phyloP scores from a whole-genome alignment of 2,113 vertebrate species.

The Brienomyrus longianalis region DNA sequence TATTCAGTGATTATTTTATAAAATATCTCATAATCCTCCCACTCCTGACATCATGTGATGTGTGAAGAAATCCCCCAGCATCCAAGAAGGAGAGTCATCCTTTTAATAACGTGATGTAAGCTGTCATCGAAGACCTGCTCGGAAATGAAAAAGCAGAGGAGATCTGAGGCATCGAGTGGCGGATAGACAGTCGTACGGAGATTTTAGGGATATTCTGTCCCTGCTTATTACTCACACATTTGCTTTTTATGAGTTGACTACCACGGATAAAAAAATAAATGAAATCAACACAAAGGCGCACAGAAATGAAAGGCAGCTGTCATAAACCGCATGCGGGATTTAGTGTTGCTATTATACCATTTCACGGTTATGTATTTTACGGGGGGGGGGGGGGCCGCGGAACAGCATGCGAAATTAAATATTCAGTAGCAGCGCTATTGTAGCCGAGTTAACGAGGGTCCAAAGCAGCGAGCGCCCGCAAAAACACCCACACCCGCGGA shows the following conservation, averaged over 20 bases:
- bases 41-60: constrained; percentile 10
- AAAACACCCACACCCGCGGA: background rate
- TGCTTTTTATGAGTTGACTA: background rate
- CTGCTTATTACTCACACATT: background rate
- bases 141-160: background rate
- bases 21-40: constrained; percentile 13
- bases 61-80: background rate
- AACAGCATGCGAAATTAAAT: background rate
- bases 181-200: background rate
- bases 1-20: constrained; percentile 21
- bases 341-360: background rate
- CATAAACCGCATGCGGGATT: background rate
- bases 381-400: background rate
- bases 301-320: background rate
- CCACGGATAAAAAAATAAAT: background rate
- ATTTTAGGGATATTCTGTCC: constrained; percentile 2
- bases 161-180: background rate
- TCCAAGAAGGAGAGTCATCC: background rate
- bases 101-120: constrained; percentile 14
- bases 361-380: background rate
- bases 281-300: background rate
- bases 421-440: background rate
- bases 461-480: background rate
- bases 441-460: background rate
- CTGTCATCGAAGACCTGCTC: constrained; percentile 15